These are phyloP conservation scores for Hirundo rustica DNA, from an alignment of 2,797 vertebrate genomes.

Conservation along the genomic window DNA sequence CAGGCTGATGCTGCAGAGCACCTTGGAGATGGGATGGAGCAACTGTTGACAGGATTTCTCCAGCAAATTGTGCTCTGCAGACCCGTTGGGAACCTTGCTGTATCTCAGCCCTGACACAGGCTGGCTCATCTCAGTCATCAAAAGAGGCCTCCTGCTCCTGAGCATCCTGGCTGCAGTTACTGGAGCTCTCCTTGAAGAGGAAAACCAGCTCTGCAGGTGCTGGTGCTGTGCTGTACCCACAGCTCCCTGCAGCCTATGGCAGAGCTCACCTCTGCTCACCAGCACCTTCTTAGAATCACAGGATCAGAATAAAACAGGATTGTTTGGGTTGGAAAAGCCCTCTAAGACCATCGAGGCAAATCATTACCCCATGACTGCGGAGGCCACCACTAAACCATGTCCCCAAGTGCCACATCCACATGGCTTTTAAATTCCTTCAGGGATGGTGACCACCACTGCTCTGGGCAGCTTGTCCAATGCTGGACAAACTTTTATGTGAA, in stretches of 20 bases:
- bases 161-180: not conserved
- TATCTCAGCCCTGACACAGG: not conserved
- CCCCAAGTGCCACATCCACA: not conserved
- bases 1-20: not conserved
- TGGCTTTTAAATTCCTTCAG: not conserved
- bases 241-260: not conserved
- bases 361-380: not conserved
- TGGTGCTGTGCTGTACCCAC: accelerated
- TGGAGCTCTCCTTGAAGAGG: not conserved
- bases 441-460: not conserved
- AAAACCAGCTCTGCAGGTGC: not conserved
- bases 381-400: not conserved
- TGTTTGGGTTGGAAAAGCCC: not conserved
- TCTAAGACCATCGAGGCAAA: not conserved
- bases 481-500: not conserved
- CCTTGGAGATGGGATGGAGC: not conserved
- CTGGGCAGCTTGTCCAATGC: not conserved
- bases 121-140: not conserved
- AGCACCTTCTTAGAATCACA: not conserved
- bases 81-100: not conserved
- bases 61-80: not conserved
- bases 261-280: not conserved
- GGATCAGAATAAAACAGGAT: not conserved
- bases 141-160: not conserved
- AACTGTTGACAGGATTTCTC: not conserved